These are phyloP conservation scores for Pilophorus perplexus DNA, from an alignment of 2,888 invertebrate species.

Conservation along the genomic window DNA sequence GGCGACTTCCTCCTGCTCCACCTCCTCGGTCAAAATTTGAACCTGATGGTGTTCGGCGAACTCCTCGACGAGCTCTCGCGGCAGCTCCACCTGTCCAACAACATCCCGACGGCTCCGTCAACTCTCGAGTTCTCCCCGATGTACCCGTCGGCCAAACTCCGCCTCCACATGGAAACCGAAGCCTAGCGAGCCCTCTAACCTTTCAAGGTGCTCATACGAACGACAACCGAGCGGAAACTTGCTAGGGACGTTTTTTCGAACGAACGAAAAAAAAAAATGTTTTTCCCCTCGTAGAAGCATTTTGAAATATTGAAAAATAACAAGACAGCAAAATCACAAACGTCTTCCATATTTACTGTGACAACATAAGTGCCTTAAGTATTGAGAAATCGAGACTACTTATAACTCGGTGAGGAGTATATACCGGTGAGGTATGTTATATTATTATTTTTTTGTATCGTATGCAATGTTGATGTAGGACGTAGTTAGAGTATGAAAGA, in stretches of 20 bases:
- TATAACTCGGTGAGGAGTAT: constrained; percentile 22
- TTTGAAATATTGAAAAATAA: background rate
- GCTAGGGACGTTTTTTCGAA: constrained; percentile 6
- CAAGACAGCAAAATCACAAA: constrained; percentile 19
- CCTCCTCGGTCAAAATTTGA: constrained; percentile 82
- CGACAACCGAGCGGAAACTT: constrained; percentile 3
- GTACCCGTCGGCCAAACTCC: constrained; percentile 59
- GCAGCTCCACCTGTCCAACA: constrained; percentile 67
- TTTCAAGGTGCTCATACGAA: no score
- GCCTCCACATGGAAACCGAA: constrained; percentile 77
- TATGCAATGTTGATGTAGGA: no score
- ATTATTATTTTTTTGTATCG: no score
- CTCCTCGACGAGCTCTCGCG: constrained; percentile 75
- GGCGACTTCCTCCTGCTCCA: constrained; percentile 83
- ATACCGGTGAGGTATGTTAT: no score
- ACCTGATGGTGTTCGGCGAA: constrained; percentile 74
- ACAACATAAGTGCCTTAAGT: no score
- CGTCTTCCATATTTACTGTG: constrained; percentile 22
- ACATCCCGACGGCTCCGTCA: constrained; percentile 78
- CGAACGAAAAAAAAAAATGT: no score
- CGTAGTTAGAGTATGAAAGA: no score
- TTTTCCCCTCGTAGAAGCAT: no score
- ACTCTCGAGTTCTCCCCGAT: constrained; percentile 84
- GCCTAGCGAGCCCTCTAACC: constrained; percentile 56
- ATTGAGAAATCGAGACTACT: constrained; percentile 33